Evolutionary conservation across 2,113 vertebrate species (phyloP).

Genomic region (Nothocercus julius): DNA sequence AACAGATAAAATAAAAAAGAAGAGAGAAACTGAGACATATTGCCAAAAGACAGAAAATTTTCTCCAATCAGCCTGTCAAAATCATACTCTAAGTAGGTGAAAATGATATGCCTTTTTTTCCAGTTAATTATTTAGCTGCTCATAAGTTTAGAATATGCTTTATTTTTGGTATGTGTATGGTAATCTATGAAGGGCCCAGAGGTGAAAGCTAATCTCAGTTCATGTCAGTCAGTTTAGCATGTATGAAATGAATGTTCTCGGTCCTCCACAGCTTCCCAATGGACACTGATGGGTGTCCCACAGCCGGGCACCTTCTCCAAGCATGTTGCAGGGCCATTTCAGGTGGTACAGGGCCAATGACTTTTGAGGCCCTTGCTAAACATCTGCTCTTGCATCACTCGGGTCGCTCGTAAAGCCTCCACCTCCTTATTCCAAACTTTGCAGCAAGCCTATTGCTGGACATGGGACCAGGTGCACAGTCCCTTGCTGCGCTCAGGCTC

Average conservation of each 20-base stretch:
- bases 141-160: background rate
- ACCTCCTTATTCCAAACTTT: background rate
- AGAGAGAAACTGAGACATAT: background rate
- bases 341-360: background rate
- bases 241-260: background rate
- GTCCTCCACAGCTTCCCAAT: background rate
- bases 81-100: background rate
- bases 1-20: background rate
- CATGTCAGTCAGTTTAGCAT: background rate
- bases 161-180: background rate
- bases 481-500: background rate
- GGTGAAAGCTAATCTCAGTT: background rate
- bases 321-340: background rate
- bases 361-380: background rate
- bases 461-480: background rate
- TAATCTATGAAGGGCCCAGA: background rate
- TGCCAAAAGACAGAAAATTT: background rate
- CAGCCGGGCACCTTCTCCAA: background rate
- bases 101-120: background rate
- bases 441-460: background rate
- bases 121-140: background rate
- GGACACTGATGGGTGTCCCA: background rate
- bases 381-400: background rate
- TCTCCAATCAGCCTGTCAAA: background rate
- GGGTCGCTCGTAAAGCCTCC: background rate